Percentiles rank a stretch among this genome's conserved stretches.
Conservation (phyloP, 2,797 vertebrate species). For the Takifugu ocellatus region DNA sequence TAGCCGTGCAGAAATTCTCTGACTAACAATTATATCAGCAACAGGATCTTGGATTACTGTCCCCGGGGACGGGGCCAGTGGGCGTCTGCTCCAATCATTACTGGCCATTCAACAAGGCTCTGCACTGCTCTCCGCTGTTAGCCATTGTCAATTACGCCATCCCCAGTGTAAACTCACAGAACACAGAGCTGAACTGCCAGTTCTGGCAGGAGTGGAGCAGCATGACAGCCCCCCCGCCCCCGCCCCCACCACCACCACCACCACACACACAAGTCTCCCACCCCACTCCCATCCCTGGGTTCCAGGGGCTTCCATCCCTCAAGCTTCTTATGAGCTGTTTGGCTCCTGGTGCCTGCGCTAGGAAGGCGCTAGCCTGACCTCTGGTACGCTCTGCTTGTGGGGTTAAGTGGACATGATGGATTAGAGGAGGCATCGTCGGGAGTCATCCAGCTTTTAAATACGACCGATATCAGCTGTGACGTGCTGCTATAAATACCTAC, state of each 20-base stretch:
- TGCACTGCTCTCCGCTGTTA: slow-evolving; percentile 81
- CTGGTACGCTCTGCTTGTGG: slow-evolving; percentile 56
- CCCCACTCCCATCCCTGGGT: slow-evolving; percentile 59
- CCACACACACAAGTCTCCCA: slow-evolving; percentile 16
- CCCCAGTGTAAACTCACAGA: slow-evolving; percentile 82
- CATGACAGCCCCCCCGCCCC: slow-evolving; percentile 76
- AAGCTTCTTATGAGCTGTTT: slow-evolving; percentile 67
- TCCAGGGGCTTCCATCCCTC: slow-evolving; percentile 63
- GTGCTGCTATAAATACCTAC: background rate
- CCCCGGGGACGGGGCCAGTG: slow-evolving; percentile 78
- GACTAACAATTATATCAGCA: slow-evolving; percentile 91
- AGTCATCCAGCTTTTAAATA: slow-evolving; percentile 49
- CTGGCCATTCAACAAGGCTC: slow-evolving; percentile 83
- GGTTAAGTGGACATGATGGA: slow-evolving; percentile 76
- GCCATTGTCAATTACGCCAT: slow-evolving; percentile 85
- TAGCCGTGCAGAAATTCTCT: slow-evolving; percentile 86
- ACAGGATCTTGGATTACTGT: slow-evolving; percentile 85
- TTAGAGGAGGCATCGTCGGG: slow-evolving; percentile 58
- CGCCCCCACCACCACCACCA: slow-evolving; percentile 12
- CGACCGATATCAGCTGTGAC: slow-evolving; percentile 31
- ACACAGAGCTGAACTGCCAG: slow-evolving; percentile 81
- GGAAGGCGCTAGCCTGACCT: slow-evolving; percentile 65
- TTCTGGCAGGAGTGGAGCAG: slow-evolving; percentile 79
- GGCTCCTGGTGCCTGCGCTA: slow-evolving; percentile 49
- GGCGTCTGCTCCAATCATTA: slow-evolving; percentile 85